Evolutionary conservation across 2,113 vertebrate genomes (phyloP).

Genomic region (Pteronura brasiliensis): DNA sequence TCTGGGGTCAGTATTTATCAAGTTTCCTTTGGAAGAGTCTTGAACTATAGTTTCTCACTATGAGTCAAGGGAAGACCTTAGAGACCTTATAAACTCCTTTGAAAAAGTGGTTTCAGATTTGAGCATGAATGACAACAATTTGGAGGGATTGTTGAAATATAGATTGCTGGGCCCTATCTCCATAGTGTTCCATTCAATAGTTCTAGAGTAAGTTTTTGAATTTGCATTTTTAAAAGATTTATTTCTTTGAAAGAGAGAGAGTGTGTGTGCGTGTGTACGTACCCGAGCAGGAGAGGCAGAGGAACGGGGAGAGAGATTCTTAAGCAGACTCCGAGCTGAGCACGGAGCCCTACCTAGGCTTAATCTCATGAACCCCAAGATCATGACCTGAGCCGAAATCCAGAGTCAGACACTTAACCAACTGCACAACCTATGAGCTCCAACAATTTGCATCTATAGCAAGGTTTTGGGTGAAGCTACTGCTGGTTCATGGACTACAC

Average conservation of each 20-base stretch:
- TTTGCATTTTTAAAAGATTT: not conserved
- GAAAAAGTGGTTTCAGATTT: not conserved
- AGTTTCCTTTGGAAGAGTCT: not conserved
- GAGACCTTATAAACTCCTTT: not conserved
- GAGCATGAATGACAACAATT: not conserved
- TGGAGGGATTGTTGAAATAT: not conserved
- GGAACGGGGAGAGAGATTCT: not conserved
- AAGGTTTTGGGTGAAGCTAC: not conserved
- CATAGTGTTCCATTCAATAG: not conserved
- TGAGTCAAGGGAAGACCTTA: not conserved
- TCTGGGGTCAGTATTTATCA: not conserved
- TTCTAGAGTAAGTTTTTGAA: not conserved
- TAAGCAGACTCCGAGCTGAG: not conserved
- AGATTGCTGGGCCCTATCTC: not conserved
- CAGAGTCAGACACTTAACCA: not conserved
- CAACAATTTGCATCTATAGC: conserved; percentile 4
- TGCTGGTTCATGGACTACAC: not conserved
- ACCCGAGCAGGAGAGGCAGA: not conserved
- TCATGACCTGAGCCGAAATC: not conserved
- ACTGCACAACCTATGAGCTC: not conserved
- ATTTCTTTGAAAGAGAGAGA: not conserved
- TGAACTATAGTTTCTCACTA: not conserved
- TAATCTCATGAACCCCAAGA: not conserved
- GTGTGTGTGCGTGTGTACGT: too few relatives aligned
- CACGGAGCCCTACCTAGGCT: not conserved